Conservation (phyloP, 2,113 vertebrate species). For the Chloropsis cyanopogon region DNA sequence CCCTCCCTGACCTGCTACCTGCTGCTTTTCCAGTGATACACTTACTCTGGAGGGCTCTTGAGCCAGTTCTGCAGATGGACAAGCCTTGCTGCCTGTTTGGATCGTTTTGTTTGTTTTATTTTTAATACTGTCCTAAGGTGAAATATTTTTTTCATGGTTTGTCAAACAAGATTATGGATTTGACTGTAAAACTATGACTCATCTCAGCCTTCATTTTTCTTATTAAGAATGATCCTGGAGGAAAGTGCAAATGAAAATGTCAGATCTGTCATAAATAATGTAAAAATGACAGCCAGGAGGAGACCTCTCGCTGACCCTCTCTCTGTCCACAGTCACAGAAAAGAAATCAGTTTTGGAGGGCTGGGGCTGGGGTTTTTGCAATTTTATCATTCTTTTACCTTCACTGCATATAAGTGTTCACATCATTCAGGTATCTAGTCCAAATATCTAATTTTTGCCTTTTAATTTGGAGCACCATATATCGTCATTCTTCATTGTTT, state of each 20-base stretch:
- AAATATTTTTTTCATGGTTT: slow-evolving; percentile 49
- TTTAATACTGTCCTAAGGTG: slow-evolving; percentile 43
- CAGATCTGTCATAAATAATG: slow-evolving; percentile 78
- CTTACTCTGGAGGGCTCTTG: neutral
- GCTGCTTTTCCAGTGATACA: neutral
- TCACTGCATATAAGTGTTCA: neutral
- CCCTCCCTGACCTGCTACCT: neutral
- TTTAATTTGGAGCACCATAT: neutral
- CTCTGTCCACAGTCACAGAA: neutral
- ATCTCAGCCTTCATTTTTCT: slow-evolving; percentile 24
- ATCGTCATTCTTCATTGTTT: neutral
- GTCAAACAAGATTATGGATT: slow-evolving; percentile 42
- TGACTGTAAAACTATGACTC: slow-evolving; percentile 37
- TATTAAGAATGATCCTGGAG: slow-evolving; percentile 55
- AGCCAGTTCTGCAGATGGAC: neutral
- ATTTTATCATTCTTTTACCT: neutral
- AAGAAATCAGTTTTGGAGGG: neutral
- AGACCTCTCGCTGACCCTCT: neutral
- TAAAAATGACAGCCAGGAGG: slow-evolving; percentile 66
- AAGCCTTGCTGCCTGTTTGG: neutral
- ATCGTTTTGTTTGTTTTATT: slow-evolving; percentile 10
- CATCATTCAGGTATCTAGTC: neutral
- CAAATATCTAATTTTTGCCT: neutral
- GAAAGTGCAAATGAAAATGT: slow-evolving; percentile 78
- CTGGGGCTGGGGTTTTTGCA: neutral